Evolutionary conservation across 2,888 invertebrate species (phyloP), one percentile per base, ranked within the genome.

Genomic region (Crematogaster levior): DNA sequence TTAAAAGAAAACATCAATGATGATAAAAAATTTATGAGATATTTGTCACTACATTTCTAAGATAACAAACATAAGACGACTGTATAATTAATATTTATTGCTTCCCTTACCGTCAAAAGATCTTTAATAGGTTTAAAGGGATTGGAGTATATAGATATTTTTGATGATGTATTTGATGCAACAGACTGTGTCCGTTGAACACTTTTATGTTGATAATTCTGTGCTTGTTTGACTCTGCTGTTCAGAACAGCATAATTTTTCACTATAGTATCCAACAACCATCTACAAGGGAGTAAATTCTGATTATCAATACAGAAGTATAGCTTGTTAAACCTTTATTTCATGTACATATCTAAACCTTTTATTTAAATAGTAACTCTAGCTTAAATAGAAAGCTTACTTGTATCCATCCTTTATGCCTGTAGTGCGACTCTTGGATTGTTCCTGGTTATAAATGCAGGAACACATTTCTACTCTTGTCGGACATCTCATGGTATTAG

Each of bases 381-480:
- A 65, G n/a, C n/a, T n/a, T n/a, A n/a, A n/a, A n/a, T n/a, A n/a
- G n/a, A n/a, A n/a, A 48, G 84, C 89, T 89, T 88, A 94, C 94
- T 91, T 92, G 37, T 94, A 94, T 77, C 94, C 94, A 79, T 93
- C 91, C 5, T 89, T 90, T 79, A 93, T 93, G 37, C 93, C 94
- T 79, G 86, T 88, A 10, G 88, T 87, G 85, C 86, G 90, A 43
- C 84, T 85, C 51, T 90, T 86, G 27, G 87, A 88, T 34, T 88
- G 87, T 43, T 89, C 86, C 48, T 92, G 91, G 5, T 89, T 79
- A 53, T 83, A 85, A 72, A 88, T 77, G 70, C 93, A 93, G 0
- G 96, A 96, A 94, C 97, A 97, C 2, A 96, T 96, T 94, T 98
- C 97, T 0, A 98, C 97, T 92, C 97, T 95, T 0, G 98, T 98